Conservation (phyloP, 2,888 invertebrate genomes). For the Rhagium mordax region DNA sequence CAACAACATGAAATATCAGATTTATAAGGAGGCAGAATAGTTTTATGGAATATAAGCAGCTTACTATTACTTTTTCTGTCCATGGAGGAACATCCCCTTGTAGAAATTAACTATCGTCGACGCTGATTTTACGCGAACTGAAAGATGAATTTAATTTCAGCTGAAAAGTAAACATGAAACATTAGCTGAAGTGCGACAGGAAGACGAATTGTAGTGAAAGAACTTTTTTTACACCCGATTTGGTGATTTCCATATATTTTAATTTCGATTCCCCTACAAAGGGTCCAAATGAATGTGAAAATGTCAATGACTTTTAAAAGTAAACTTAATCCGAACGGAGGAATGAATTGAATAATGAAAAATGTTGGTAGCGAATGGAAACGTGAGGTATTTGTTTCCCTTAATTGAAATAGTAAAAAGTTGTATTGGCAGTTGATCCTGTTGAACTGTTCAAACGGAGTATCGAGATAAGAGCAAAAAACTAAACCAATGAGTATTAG, state of each 20-base stretch:
- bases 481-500: too few species aligned
- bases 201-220: slow-evolving; percentile 21
- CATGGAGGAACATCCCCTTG: not conserved
- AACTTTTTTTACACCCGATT: slow-evolving; percentile 13
- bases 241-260: slow-evolving; percentile 28
- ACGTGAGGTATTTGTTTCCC: not conserved
- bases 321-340: slow-evolving; percentile 10
- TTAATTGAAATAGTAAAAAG: not conserved
- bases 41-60: too few species aligned
- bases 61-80: too few species aligned
- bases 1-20: too few species aligned
- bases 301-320: slow-evolving; percentile 27
- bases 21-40: too few species aligned
- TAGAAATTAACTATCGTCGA: slow-evolving; percentile 8
- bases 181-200: slow-evolving; percentile 25
- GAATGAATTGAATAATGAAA: not conserved
- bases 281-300: slow-evolving; percentile 8
- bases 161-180: slow-evolving; percentile 31
- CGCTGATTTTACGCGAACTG: slow-evolving; percentile 34
- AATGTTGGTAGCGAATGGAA: not conserved
- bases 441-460: too few species aligned
- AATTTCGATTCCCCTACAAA: slow-evolving; percentile 18
- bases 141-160: slow-evolving; percentile 36
- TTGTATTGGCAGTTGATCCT: too few species aligned
- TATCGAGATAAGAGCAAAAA: too few species aligned